Conservation (phyloP, 37 sponge, comb jelly and placozoan genomes). For the Halisarca cf. caerulea region DNA sequence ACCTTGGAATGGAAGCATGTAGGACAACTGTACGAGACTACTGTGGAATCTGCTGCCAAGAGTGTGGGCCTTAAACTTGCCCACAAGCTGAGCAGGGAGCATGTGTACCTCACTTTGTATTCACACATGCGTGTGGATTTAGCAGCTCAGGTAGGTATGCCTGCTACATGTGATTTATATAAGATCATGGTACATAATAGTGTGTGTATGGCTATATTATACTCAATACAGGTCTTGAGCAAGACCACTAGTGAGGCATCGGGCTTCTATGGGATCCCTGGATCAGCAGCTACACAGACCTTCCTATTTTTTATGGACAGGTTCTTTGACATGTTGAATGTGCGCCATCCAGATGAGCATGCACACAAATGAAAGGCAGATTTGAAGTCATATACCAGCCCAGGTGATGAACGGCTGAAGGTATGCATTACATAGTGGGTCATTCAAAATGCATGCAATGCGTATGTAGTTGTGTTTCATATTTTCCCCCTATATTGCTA, state of each 20-base stretch:
- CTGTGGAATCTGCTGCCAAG: neutral
- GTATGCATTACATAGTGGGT: neutral
- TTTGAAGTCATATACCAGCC: conserved; percentile 6
- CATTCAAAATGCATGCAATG: neutral
- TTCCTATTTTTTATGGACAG: no score
- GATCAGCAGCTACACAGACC: neutral
- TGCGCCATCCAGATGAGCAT: conserved; percentile 18
- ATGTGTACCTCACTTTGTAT: conserved; percentile 40
- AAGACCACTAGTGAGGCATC: neutral
- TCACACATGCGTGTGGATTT: conserved; percentile 64
- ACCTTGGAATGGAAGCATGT: conserved; percentile 27
- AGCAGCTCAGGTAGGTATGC: conserved; percentile 47
- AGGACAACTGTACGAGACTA: conserved; percentile 14
- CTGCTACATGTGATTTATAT: neutral
- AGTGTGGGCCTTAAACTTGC: conserved; percentile 9
- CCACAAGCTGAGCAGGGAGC: conserved; percentile 52
- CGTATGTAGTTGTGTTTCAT: neutral
- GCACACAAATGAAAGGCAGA: neutral
- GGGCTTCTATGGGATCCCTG: neutral
- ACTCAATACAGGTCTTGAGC: neutral
- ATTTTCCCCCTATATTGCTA: neutral
- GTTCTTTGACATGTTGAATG: conserved; percentile 58
- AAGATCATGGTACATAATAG: neutral
- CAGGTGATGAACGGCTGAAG: conserved; percentile 26
- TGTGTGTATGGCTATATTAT: neutral